Evolutionary conservation across 2,888 invertebrate genomes (phyloP), one percentile per base, ranked within the genome.

Genomic region (Quadroppia sp.): DNA sequence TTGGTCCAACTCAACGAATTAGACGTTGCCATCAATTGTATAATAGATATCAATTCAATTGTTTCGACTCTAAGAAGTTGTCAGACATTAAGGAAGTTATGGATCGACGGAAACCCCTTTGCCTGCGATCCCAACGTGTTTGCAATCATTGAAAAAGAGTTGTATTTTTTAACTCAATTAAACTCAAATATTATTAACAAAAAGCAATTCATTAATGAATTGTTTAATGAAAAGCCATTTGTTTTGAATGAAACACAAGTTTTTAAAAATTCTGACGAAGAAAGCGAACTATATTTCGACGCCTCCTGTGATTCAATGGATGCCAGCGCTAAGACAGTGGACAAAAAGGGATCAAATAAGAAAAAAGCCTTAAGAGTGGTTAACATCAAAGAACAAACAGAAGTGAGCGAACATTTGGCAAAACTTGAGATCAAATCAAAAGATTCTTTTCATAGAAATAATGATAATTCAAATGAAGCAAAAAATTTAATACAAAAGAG

Each of bases 51-150:
- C 15, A 50, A 69, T 32, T 30, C 23, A 70, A 20, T 73, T 13
- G 25, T 73, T 15, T 42, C 25, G 17, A 28, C 50, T 17, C 25
- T 73, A 2, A 53, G 50, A 7, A 23, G 48, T 25, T 69, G 69
- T 15, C 36, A 59, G 30, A 48, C 67, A n/a, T 36, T 73, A 20
- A 73, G 50, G 28, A 48, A 25, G 0, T n/a, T 73, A 15, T 73
- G 50, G 25, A 70, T 73, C 50, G 73, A 73, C n/a, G 30, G 45
- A 32, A 73, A 73, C 67, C 73, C 73, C 6, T 45, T 73, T 56
- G 20, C 20, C 20, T 69, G 17, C 32, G 48, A 50, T 28, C 30
- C 20, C 2, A 69, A 36, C 11, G 17, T 48, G 2, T 23, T n/a
- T 11, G 13, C 25, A 15, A 30, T 48, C 20, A 69, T 67, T 56